Percentiles rank a stretch among this genome's conserved stretches.
phyloP scores from a whole-genome alignment of 2,888 invertebrate genomes.

The Bedellia somnulentella region DNA sequence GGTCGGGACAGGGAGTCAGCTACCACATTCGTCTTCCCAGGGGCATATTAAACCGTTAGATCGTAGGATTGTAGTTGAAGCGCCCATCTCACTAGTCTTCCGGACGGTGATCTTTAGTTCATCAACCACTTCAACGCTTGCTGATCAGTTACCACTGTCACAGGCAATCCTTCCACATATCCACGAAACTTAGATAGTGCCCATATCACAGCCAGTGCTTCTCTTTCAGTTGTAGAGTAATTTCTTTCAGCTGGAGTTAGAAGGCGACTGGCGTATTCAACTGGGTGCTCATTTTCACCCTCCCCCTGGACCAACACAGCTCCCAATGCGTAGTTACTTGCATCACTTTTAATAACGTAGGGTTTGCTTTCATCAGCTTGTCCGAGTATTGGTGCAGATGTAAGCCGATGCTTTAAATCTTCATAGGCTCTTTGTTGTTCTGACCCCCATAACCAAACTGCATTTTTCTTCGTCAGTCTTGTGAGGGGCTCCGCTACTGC shows the following conservation, averaged over 20 bases:
- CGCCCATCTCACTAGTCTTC: too few relatives aligned
- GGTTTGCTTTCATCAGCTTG: slow-evolving; percentile 12
- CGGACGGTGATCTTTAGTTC: too few relatives aligned
- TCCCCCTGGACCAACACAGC: too few relatives aligned
- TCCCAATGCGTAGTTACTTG: too few relatives aligned
- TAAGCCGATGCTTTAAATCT: slow-evolving; percentile 11
- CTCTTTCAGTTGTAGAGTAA: too few relatives aligned
- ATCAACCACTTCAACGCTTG: slow-evolving; percentile 27
- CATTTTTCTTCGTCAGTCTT: slow-evolving; percentile 14
- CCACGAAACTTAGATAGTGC: too few relatives aligned
- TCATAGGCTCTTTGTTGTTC: slow-evolving; percentile 12
- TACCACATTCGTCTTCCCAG: slow-evolving; percentile 21
- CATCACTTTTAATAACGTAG: slow-evolving; percentile 15
- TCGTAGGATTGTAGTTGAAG: too few relatives aligned
- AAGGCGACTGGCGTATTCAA: slow-evolving; percentile 14
- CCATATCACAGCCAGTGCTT: too few relatives aligned
- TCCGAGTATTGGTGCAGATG: too few relatives aligned
- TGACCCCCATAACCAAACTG: slow-evolving; percentile 12
- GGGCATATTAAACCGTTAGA: slow-evolving; percentile 19
- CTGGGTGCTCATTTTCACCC: too few relatives aligned
- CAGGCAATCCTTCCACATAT: too few relatives aligned
- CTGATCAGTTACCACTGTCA: slow-evolving; percentile 18
- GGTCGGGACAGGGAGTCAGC: slow-evolving; percentile 21
- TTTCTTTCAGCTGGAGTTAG: slow-evolving; percentile 17
- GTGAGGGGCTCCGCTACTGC: slow-evolving; percentile 13